These are phyloP conservation scores for Cotesia glomerata DNA, from an alignment of 1,140 invertebrate species.

Conservation along the genomic window DNA sequence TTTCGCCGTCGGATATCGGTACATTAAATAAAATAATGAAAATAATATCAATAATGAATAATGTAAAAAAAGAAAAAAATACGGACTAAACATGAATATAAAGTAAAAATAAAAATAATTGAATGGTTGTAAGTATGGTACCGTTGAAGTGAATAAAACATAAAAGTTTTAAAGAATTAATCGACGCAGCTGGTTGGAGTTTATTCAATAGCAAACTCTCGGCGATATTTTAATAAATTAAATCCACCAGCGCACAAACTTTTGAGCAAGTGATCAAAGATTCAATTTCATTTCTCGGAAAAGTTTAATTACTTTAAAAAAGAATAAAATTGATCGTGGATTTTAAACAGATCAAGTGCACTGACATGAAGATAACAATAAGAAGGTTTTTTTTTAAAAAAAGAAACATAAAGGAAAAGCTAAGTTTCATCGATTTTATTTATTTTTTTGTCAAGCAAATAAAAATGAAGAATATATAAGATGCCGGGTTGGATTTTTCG, in stretches of 20 bases:
- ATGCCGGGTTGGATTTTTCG: too few species aligned
- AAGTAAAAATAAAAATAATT: slow-evolving; percentile 3
- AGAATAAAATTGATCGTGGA: not conserved
- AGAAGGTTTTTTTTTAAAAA: not conserved
- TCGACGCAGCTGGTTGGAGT: slow-evolving; percentile 7
- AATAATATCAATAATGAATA: not conserved
- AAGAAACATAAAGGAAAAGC: not conserved
- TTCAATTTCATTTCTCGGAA: slow-evolving; percentile 27
- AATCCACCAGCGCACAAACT: slow-evolving; percentile 8
- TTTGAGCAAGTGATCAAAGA: slow-evolving; percentile 22
- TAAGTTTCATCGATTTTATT: too few species aligned
- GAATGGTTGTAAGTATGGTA: not conserved
- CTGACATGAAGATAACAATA: not conserved
- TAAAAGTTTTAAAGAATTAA: slow-evolving; percentile 23
- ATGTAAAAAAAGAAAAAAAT: not conserved
- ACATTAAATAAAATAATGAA: not conserved
- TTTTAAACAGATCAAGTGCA: not conserved
- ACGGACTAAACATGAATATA: not conserved
- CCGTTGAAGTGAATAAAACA: not conserved
- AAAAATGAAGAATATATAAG: too few species aligned
- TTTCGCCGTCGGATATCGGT: slow-evolving; percentile 11
- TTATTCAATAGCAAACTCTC: slow-evolving; percentile 12
- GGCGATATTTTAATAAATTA: slow-evolving; percentile 15
- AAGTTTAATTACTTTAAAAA: slow-evolving; percentile 16
- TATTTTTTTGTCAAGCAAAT: too few species aligned